These are phyloP conservation scores for Phasia obesa DNA, from an alignment of 2,888 invertebrate species.

Conservation along the genomic window DNA sequence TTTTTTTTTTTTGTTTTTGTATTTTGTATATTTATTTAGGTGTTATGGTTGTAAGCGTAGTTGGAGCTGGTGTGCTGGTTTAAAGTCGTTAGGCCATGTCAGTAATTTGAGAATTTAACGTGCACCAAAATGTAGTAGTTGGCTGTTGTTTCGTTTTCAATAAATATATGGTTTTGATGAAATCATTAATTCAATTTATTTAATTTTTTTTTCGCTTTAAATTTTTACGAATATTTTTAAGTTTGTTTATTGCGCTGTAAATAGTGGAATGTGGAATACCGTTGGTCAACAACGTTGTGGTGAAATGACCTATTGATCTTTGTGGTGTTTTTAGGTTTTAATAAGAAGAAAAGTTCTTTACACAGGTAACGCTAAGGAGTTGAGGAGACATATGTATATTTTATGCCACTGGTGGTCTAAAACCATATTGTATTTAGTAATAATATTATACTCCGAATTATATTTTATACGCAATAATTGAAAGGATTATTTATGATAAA, in stretches of 20 bases:
- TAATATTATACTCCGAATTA: too few relatives aligned
- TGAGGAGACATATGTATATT: too few relatives aligned
- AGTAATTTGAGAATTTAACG: slow-evolving; percentile 67
- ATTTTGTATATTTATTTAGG: slow-evolving; percentile 27
- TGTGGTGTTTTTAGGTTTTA: not conserved
- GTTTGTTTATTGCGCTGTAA: slow-evolving; percentile 1
- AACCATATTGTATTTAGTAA: too few relatives aligned
- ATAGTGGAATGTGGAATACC: not conserved
- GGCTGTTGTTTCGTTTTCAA: slow-evolving; percentile 39
- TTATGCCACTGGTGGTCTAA: too few relatives aligned
- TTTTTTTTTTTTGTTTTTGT: slow-evolving; percentile 26
- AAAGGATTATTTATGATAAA: too few relatives aligned
- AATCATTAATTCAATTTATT: slow-evolving; percentile 68
- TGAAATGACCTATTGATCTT: slow-evolving; percentile 20
- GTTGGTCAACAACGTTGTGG: not conserved
- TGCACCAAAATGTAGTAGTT: slow-evolving; percentile 56
- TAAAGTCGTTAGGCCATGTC: slow-evolving; percentile 68
- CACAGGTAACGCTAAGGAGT: too few relatives aligned
- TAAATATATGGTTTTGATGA: slow-evolving; percentile 68
- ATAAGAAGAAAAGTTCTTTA: too few relatives aligned
- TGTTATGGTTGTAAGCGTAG: slow-evolving; percentile 18
- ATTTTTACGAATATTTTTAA: slow-evolving; percentile 29
- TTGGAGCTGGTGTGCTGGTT: slow-evolving; percentile 32
- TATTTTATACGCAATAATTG: too few relatives aligned
- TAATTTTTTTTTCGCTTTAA: slow-evolving; percentile 29